These are phyloP conservation scores for Cloeon dipterum DNA, from an alignment of 2,888 invertebrate species.

Conservation along the genomic window DNA sequence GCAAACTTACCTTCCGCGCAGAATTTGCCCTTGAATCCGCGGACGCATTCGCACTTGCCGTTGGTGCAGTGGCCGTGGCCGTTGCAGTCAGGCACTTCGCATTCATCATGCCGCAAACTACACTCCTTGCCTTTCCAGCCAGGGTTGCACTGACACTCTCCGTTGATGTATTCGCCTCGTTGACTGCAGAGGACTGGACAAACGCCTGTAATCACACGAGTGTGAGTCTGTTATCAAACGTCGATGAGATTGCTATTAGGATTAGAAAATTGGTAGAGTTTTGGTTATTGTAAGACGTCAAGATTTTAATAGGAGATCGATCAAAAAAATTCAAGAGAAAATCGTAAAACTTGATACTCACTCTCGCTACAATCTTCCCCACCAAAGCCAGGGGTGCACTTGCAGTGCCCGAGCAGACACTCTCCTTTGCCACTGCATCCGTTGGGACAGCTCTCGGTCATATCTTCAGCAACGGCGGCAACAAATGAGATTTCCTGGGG, in stretches of 20 bases:
- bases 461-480: conserved; percentile 66
- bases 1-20: conserved; percentile 81
- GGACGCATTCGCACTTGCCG: conserved; percentile 82
- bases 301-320: neutral
- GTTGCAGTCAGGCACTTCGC: conserved; percentile 88
- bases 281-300: neutral
- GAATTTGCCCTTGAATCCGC: conserved; percentile 85
- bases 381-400: conserved; percentile 89
- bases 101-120: conserved; percentile 81
- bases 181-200: conserved; percentile 95
- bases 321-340: neutral
- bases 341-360: conserved; percentile 22
- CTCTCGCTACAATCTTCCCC: conserved; percentile 94
- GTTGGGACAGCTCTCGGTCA: conserved; percentile 88
- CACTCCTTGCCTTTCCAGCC: conserved; percentile 99
- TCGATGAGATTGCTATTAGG: neutral
- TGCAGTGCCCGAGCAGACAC: conserved; percentile 84
- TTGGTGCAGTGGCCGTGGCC: conserved; percentile 91
- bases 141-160: conserved; percentile 89
- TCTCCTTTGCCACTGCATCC: conserved; percentile 94
- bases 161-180: conserved; percentile 88
- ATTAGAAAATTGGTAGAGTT: too few species aligned
- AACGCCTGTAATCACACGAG: conserved; percentile 46
- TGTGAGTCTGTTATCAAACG: too few species aligned
- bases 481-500: conserved; percentile 69